Evolutionary conservation across 2,113 vertebrate species (phyloP), one percentile per base, ranked within the genome.

Genomic region (Morphnarchus princeps): DNA sequence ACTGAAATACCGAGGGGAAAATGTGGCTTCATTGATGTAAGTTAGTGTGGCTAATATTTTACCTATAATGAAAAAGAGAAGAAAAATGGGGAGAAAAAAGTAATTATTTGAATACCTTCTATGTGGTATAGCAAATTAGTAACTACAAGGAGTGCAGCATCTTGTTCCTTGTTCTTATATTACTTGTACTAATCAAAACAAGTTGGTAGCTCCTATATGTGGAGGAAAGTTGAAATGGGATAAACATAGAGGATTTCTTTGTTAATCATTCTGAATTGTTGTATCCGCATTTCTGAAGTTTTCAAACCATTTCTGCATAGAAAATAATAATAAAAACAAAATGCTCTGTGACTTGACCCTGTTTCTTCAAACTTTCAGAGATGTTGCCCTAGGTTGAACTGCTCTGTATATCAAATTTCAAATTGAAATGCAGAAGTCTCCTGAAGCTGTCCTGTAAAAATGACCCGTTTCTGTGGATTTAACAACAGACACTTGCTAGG

Each of bases 21-120:
- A 63, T 47, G 7, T 0, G 0, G 7, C 8, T 65, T 52, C 12
- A 7, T 5, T 25, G 24, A 11, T 62, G 22, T 26, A 11, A 45
- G 10, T 42, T 61, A 32, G 7, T 24, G 15, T 38, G 50, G 24
- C 42, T 72, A 26, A 14, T 69, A 22, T 61, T 74, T 47, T 71
- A 32, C 8, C 42, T 57, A 2, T 65, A 45, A 47, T 36, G 31
- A 34, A 62, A 82, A 67, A 70, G 20, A n/a, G 50, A 57, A 62
- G 34, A n/a, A 87, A 78, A 55, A 18, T 32, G 7, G 28, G 36
- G 43, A 42, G 29, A 24, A 42, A 80, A 26, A 45, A 7, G 11
- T 45, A 40, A 16, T 52, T 59, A 2, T 50, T 34, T 36, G 6
- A 29, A 10, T 40, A 20, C 67, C 52, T 71, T 74, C 43, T 70